Evolutionary conservation across 2,113 vertebrate genomes (phyloP), one percentile per base, ranked within the genome.

Genomic region (Menura novaehollandiae): DNA sequence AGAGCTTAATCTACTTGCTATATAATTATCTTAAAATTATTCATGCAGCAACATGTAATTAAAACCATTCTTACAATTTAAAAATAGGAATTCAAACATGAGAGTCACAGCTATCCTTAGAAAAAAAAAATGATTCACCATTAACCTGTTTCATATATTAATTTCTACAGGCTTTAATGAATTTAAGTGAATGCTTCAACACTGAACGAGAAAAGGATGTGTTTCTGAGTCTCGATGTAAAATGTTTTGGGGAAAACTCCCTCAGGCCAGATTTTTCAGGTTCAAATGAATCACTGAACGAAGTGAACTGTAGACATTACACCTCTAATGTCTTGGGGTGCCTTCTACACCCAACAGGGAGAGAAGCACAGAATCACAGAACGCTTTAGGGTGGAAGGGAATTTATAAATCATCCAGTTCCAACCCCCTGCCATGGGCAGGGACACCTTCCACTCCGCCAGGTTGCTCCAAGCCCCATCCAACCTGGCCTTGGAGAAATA

Each of bases 1-100:
- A 67, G 22, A 90, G 43, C 59, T 91, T 81, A 84, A 96, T 86
- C 82, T 85, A 59, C 35, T 59, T 13, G 2, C 73, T 86, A 15
- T 85, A 32, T 94, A 94, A 94, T 96, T 95, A 95, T 60, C 44
- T 78, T 78, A 37, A 88, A 91, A 84, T 93, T 84, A 84, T 68
- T 88, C 37, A 27, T 53, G 47, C 20, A 49, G 93, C 15, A 68
- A 64, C 78, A 91, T 86, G 44, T 47, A 94, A 91, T 89, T 93
- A 93, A 75, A 93, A 84, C 15, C 68, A 66, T 53, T 92, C 82
- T 81, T 84, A 75, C 20, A 5, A 51, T 72, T 67, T 33, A 88
- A 95, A 92, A 95, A 78, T 85, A 95, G 28, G 64, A 78, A 58
- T 80, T 62, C 58, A 71, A 80, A 81, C 20, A 72, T 33, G 20